Evolutionary conservation across 92 coral and sea anemone genomes (phyloP), one percentile per base, ranked within the genome.

Genomic region (Bergia puertoricense): DNA sequence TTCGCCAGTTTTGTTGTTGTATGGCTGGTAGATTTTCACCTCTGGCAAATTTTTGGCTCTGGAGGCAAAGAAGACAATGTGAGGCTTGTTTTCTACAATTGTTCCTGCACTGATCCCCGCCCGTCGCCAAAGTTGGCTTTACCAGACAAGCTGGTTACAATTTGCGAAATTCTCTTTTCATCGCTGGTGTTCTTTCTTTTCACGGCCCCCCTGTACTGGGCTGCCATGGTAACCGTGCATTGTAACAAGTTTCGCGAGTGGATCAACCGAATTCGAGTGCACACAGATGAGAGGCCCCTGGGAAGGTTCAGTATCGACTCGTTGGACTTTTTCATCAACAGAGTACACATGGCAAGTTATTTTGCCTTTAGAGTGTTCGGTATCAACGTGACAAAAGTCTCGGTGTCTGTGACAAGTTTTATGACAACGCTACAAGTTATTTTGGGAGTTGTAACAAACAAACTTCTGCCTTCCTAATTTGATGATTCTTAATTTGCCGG

Each of bases 381-480:
- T 40, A 42, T 90, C 30, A 90, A 72, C 10, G 85, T 86, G 41
- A 90, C 87, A 8, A 39, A 86, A 48, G 89, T 79, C 30, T 13
- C 86, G 81, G 71, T 75, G 54, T 90, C 87, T 8, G 90, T 86
- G 6, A 90, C 92, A 2, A 90, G 92, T 30, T 69, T 90, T 7
- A 90, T 90, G 92, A 90, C 92, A 48, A 90, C 92, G 8, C 86
- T 90, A 50, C 90, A 86, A 73, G 57, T 90, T 50, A 81, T 80
- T 9, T 41, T 90, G 66, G 81, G 69, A 41, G 82, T 90, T 69
- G 82, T 71, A 48, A 54, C 87, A 6, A 90, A 90, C 44, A 87
- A 86, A 44, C 51, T 90, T 43, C 81, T 86, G 5, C 20, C 82
- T 15, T 30, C 88, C 10, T 89, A 81, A 44, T 30, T 30, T 30